These are phyloP conservation scores for Drosophila athabasca DNA, from an alignment of 1,140 invertebrate genomes.

Conservation along the genomic window DNA sequence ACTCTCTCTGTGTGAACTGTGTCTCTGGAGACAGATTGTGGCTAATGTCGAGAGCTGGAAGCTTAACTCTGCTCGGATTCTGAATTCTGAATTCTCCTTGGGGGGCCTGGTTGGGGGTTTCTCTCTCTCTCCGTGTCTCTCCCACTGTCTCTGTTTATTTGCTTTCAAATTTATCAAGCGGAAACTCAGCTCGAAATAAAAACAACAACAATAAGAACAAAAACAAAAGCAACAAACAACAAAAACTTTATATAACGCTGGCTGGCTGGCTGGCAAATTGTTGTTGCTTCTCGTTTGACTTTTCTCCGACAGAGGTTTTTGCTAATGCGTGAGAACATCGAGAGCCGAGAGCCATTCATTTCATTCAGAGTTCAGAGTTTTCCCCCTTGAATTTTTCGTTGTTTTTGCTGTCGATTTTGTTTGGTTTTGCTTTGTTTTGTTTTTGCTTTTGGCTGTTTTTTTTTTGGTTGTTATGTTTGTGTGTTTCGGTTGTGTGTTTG, in stretches of 20 bases:
- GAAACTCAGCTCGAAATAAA: conserved; percentile 51
- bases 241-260: conserved; percentile 50
- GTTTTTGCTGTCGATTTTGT: conserved; percentile 12
- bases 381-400: conserved; percentile 36
- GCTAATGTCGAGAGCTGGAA: conserved; percentile 47
- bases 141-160: conserved; percentile 64
- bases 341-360: conserved; percentile 16
- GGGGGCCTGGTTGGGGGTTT: too few relatives aligned
- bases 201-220: conserved; percentile 10
- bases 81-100: too few relatives aligned
- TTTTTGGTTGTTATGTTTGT: conserved; percentile 18
- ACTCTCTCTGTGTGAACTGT: neutral
- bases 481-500: conserved; percentile 45
- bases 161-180: conserved; percentile 77
- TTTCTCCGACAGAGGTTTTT: conserved; percentile 23
- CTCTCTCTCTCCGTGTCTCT: too few relatives aligned
- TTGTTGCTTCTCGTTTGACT: conserved; percentile 25
- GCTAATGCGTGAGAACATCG: conserved; percentile 73
- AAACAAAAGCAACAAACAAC: conserved; percentile 10
- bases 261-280: conserved; percentile 11
- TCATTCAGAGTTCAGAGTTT: conserved; percentile 42
- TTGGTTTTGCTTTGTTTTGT: too few relatives aligned
- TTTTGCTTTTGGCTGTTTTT: too few relatives aligned
- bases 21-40: conserved; percentile 66
- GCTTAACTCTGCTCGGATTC: conserved; percentile 33